These are phyloP conservation scores for Diarsia rubi DNA, from an alignment of 2,888 invertebrate genomes.

Conservation along the genomic window DNA sequence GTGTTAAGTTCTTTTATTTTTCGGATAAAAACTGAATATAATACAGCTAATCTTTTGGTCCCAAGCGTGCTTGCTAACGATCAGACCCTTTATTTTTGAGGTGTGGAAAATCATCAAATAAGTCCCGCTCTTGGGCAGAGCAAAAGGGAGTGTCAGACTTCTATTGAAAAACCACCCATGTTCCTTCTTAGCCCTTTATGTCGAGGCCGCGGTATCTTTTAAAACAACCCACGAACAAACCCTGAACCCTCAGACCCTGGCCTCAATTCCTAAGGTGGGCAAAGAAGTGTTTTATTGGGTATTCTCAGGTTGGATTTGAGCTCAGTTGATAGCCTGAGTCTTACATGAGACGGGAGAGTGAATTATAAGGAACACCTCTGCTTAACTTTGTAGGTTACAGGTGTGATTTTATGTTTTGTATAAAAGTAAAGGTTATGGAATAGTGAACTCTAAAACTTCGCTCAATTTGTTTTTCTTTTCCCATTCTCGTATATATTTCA, in stretches of 20 bases:
- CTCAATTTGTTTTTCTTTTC: slow-evolving; percentile 24
- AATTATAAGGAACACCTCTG: neutral
- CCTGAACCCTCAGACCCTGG: neutral
- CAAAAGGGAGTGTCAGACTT: too few species aligned
- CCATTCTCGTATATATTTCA: slow-evolving; percentile 58
- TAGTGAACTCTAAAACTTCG: neutral
- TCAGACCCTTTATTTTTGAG: too few species aligned
- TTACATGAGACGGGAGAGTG: neutral
- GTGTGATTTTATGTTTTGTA: neutral
- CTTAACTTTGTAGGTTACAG: neutral
- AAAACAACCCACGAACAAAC: too few species aligned
- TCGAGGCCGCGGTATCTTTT: too few species aligned
- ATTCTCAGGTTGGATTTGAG: neutral
- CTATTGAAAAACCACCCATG: too few species aligned
- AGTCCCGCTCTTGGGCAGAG: too few species aligned
- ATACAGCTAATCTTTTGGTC: neutral
- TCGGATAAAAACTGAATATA: neutral
- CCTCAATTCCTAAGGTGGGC: neutral
- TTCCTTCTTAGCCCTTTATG: too few species aligned
- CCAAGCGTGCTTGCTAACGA: neutral
- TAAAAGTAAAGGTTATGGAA: neutral
- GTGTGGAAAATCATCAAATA: too few species aligned
- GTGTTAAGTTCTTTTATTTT: neutral
- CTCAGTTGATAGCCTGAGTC: neutral
- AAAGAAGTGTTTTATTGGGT: neutral